Base-by-base conservation (phyloP, 2,888 invertebrate species). In the Hyposoter dolosus region DNA sequence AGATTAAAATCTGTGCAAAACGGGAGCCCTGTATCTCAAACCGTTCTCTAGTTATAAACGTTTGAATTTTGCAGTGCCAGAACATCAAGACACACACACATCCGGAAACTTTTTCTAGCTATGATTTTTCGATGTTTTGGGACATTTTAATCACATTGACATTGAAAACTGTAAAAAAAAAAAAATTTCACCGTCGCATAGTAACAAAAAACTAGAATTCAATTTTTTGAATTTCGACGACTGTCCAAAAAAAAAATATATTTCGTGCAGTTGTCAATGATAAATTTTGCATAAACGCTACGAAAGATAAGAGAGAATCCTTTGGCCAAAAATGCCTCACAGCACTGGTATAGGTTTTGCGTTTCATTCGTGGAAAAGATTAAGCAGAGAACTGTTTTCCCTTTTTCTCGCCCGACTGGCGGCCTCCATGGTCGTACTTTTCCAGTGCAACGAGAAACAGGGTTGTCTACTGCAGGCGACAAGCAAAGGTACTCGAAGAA, bases 401-500 rank as follows among this genome's bases (percentile, higher is more conserved):
- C 65, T 63, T 32, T 28, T 63, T 65, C 17, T 32, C 23, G 72
- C 65, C 72, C 15, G 79, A 5, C 79, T 71, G 71, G 71, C 79
- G 79, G 28, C 53, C 50, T 68, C 40, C 60, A 23, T 50, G 23
- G 60, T 47, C 50, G 28, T 69, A 63, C 65, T 43, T 74, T 56
- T 6, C 32, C 23, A n/a, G 12, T 19, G 50, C 40, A 66, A 56
- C 65, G 75, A 68, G 43, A 32, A 45, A 45, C 53, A 72, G 28
- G 32, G 71, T 79, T 35, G 45, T 60, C 43, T 72, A 5, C 23
- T 47, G 35, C 35, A 76, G 17, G 65, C 66, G 69, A 75, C 60
- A 45, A 56, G 75, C 4, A 74, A 74, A 68, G 60, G 40, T 85
- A 75, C 65, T 87, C 78, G 82, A 81, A 87, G 89, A 71, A 89